Evolutionary conservation across 2,113 vertebrate species (phyloP), one percentile per base, ranked within the genome.

Genomic region (Gulo gulo): DNA sequence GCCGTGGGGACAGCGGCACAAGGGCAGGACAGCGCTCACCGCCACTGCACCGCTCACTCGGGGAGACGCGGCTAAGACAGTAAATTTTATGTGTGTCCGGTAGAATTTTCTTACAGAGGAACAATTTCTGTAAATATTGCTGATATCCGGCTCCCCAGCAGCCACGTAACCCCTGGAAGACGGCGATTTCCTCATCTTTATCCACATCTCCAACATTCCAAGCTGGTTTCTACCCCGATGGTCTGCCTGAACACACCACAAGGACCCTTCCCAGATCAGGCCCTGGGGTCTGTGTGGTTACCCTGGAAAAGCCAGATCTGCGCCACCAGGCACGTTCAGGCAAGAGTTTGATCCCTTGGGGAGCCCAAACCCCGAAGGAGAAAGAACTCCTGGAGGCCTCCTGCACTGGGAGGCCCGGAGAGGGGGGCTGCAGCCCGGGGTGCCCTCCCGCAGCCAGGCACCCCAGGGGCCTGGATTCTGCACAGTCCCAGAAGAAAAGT

Each of bases 121-220:
- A 52, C 50, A 16, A 34, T 31, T 36, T 50, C 24, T 34, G 3
- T 55, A 18, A n/a, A 34, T 24, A 52, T 8, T 39, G 39, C 9
- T 61, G 47, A 42, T 11, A 55, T 7, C 36, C n/a, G 26, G 73
- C 59, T 67, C 73, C 69, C 16, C n/a, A 5, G 74, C 59, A 91
- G 74, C 31, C 74, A 67, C 26, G 24, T 36, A 4, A 65, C 34
- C 23, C 7, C n/a, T 4, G 76, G 59, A 13, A 39, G n/a, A 67
- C 4, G n/a, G 59, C 3, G 20, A 50, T 12, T n/a, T 57, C 73
- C 39, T 36, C 21, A 15, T 50, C 80, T 23, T 13, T 31, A 36
- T 0, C 0, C 63, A 20, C 36, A n/a, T 23, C 29, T 10, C 6
- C 20, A 2, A 34, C 5, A 11, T 2, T 1, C 50, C 52, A 7